Evolutionary conservation across 2,888 invertebrate genomes (phyloP).

Genomic region (Plebejus anna): DNA sequence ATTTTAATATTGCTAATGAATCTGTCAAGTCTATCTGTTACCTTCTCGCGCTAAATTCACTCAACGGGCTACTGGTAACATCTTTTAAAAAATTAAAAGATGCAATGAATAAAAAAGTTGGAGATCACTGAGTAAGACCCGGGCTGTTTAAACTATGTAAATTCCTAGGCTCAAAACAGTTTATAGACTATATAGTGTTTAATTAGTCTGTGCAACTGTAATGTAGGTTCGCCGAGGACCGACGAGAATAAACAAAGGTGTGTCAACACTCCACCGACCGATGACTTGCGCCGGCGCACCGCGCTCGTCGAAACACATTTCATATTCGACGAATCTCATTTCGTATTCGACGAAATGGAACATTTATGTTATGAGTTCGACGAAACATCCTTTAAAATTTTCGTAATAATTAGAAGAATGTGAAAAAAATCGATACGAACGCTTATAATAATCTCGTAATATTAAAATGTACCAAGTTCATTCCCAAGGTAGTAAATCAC

Average conservation of each 20-base stretch:
- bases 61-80: too few species aligned
- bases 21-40: too few species aligned
- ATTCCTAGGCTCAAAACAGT: background rate
- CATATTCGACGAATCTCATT: conserved; percentile 25
- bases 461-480: background rate
- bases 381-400: background rate
- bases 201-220: conserved; percentile 68
- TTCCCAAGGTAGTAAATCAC: background rate
- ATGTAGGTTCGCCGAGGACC: conserved; percentile 60
- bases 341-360: background rate
- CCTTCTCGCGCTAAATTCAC: too few species aligned
- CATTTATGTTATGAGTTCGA: conserved; percentile 24
- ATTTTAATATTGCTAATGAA: too few species aligned
- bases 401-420: too few species aligned
- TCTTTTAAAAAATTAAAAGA: too few species aligned
- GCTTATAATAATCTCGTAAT: background rate
- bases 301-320: conserved; percentile 34
- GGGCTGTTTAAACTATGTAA: background rate
- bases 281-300: conserved; percentile 55
- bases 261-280: conserved; percentile 75
- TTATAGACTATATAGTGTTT: conserved; percentile 48
- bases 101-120: too few species aligned
- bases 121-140: too few species aligned
- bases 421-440: too few species aligned
- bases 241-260: conserved; percentile 68